These are phyloP conservation scores for Drosophila suzukii DNA, from an alignment of 1,140 invertebrate genomes.

Conservation along the genomic window DNA sequence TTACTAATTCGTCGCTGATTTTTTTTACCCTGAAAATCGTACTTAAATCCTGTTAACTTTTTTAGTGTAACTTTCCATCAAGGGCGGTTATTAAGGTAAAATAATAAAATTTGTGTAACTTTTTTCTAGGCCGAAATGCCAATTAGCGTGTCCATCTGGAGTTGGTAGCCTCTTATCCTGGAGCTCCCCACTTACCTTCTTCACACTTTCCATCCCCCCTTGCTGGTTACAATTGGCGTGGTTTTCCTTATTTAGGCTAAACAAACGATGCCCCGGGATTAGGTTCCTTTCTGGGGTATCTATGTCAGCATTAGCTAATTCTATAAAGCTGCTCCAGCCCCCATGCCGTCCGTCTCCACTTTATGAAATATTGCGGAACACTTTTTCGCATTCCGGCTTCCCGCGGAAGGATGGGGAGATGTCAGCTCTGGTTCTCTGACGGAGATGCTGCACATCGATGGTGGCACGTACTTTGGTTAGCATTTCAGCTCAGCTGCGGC, in stretches of 20 bases:
- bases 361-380: conserved; percentile 77
- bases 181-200: conserved; percentile 3
- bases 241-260: conserved; percentile 52
- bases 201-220: neutral
- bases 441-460: conserved; percentile 54
- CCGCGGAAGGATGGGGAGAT: neutral
- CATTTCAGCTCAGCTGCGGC: conserved; percentile 79
- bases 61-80: conserved; percentile 5
- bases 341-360: conserved; percentile 19
- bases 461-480: conserved; percentile 76
- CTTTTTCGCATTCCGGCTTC: conserved; percentile 25
- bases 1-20: conserved; percentile 2
- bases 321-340: conserved; percentile 33
- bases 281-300: conserved; percentile 67
- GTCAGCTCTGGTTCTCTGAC: conserved; percentile 22
- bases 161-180: conserved; percentile 19
- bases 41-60: conserved; percentile 10
- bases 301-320: conserved; percentile 80
- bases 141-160: conserved; percentile 33
- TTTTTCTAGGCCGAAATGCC: conserved; percentile 8
- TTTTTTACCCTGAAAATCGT: conserved; percentile 3
- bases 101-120: conserved; percentile 23
- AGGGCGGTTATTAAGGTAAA: conserved; percentile 6
- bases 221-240: conserved; percentile 30
- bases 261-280: conserved; percentile 66